These are phyloP conservation scores for Fistularia tabacaria DNA, from an alignment of 2,797 vertebrate genomes.

Conservation along the genomic window DNA sequence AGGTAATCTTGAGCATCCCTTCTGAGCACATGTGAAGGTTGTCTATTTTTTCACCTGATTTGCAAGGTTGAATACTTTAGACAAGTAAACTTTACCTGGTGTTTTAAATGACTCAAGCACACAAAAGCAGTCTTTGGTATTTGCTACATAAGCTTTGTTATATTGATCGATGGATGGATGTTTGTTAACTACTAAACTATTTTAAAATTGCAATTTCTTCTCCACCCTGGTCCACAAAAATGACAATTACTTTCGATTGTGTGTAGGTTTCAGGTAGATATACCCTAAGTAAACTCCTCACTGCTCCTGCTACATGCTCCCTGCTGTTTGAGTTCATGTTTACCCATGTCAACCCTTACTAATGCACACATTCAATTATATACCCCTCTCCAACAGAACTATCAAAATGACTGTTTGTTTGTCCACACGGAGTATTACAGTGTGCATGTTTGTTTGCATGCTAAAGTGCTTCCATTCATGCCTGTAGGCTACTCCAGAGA, in stretches of 20 bases:
- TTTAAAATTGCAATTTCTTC: no score
- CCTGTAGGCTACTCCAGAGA: slow-evolving; percentile 39
- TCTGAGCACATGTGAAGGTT: neutral
- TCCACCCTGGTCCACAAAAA: no score
- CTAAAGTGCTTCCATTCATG: slow-evolving; percentile 42
- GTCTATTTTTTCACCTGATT: neutral
- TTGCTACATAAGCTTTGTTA: neutral
- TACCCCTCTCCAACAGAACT: neutral
- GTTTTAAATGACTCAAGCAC: slow-evolving; percentile 7
- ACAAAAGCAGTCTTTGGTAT: slow-evolving; percentile 3
- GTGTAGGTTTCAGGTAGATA: no score
- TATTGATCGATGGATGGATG: neutral
- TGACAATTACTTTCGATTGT: no score
- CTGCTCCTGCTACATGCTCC: no score
- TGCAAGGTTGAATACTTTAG: neutral
- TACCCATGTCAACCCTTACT: no score
- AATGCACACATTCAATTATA: no score
- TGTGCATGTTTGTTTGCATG: slow-evolving; percentile 32
- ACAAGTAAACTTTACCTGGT: slow-evolving; percentile 15
- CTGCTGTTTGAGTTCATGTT: no score
- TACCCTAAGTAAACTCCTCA: no score
- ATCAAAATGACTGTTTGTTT: slow-evolving; percentile 11
- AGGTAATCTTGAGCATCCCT: no score
- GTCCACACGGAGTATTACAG: neutral
- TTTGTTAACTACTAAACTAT: no score